Evolutionary conservation across 2,797 vertebrate species (phyloP).

Genomic region (Epinephelus malabaricus): DNA sequence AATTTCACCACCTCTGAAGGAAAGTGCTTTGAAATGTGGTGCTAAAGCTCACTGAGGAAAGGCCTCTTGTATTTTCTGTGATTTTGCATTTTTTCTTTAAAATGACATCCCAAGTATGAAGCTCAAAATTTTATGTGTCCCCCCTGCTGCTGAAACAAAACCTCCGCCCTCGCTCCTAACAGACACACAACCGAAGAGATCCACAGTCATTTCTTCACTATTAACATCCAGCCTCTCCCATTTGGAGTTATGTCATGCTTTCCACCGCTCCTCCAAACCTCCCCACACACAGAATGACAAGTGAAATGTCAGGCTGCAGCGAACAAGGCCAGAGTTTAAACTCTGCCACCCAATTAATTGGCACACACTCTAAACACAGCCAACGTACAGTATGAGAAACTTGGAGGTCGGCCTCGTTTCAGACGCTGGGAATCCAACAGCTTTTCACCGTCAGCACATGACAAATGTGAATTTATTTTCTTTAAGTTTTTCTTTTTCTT

Average conservation of each 20-base stretch:
- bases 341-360: constrained; percentile 55
- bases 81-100: too few relatives aligned
- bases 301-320: constrained; percentile 53
- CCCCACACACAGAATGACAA: constrained; percentile 40
- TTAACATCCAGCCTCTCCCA: constrained; percentile 50
- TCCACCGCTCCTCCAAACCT: constrained; percentile 49
- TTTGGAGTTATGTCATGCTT: constrained; percentile 61
- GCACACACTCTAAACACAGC: constrained; percentile 53
- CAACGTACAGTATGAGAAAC: constrained; percentile 39
- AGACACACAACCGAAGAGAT: constrained; percentile 9
- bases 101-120: too few relatives aligned
- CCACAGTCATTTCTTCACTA: neutral
- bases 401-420: constrained; percentile 28
- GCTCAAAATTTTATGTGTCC: too few relatives aligned
- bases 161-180: neutral
- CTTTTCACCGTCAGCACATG: constrained; percentile 37
- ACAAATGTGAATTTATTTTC: constrained; percentile 35
- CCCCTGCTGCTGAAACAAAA: too few relatives aligned
- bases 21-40: too few relatives aligned
- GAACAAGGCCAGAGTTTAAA: constrained; percentile 62
- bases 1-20: too few relatives aligned
- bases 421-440: constrained; percentile 43
- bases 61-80: too few relatives aligned
- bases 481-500: neutral
- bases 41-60: too few relatives aligned